These are phyloP conservation scores for Melolontha melolontha DNA, from an alignment of 2,888 invertebrate species.

Conservation along the genomic window DNA sequence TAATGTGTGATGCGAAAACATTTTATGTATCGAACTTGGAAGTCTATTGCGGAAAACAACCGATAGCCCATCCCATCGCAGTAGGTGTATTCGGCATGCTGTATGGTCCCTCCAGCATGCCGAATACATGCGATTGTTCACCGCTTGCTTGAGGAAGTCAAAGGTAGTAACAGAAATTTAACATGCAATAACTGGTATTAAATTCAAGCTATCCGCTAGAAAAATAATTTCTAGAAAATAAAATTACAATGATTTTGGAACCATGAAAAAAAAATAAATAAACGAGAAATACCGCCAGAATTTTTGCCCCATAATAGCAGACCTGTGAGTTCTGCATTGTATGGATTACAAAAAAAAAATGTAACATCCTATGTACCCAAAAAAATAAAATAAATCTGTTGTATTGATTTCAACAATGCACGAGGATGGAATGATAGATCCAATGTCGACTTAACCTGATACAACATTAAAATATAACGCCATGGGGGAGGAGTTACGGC, in stretches of 20 bases:
- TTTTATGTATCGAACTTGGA: too few relatives aligned
- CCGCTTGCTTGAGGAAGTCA: constrained; percentile 23
- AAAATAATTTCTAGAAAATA: constrained; percentile 39
- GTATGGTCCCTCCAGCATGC: not conserved
- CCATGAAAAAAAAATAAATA: constrained; percentile 40
- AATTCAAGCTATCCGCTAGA: not conserved
- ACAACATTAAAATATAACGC: constrained; percentile 48
- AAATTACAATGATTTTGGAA: constrained; percentile 51
- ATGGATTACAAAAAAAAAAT: constrained; percentile 51
- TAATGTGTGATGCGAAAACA: too few relatives aligned
- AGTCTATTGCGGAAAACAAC: constrained; percentile 9
- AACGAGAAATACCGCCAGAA: constrained; percentile 52
- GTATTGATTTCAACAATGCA: constrained; percentile 49
- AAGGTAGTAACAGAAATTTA: constrained; percentile 14
- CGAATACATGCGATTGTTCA: too few relatives aligned
- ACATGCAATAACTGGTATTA: too few relatives aligned
- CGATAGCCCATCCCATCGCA: too few relatives aligned
- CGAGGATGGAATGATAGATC: constrained; percentile 45
- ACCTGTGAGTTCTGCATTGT: constrained; percentile 47
- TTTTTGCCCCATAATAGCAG: constrained; percentile 50
- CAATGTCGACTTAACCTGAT: constrained; percentile 46
- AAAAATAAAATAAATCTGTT: constrained; percentile 49
- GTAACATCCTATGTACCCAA: constrained; percentile 41
- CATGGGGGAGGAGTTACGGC: constrained; percentile 49
- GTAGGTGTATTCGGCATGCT: too few relatives aligned